Percentiles rank a stretch among this genome's conserved stretches.
These are phyloP conservation scores for Heliothis virescens DNA, from an alignment of 1,140 invertebrate species.

Conservation along the genomic window DNA sequence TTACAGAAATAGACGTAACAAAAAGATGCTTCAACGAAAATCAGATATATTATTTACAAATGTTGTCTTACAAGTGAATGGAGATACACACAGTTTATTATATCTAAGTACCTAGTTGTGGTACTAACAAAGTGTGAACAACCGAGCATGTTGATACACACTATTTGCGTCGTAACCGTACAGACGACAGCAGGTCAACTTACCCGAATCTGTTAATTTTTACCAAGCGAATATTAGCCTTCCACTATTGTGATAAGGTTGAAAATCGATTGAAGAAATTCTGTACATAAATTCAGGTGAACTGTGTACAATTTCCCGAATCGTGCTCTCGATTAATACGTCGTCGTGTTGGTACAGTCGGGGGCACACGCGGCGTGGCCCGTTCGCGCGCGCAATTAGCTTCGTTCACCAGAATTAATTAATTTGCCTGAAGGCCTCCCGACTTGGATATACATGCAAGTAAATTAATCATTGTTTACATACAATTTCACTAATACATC, in stretches of 20 bases:
- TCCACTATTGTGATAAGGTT: too few species aligned
- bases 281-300: conserved; percentile 39
- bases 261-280: too few species aligned
- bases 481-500: conserved; percentile 33
- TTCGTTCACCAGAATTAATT: conserved; percentile 67
- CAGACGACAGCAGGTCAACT: too few species aligned
- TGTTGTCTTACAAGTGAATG: too few species aligned
- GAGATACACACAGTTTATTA: too few species aligned
- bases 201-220: too few species aligned
- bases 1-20: too few species aligned
- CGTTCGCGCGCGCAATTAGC: conserved; percentile 61
- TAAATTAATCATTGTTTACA: conserved; percentile 56
- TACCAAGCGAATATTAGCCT: too few species aligned
- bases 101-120: too few species aligned
- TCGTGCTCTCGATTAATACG: conserved; percentile 47
- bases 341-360: conserved; percentile 30
- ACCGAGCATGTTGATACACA: neutral
- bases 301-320: conserved; percentile 39
- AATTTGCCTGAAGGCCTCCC: conserved; percentile 58
- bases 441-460: conserved; percentile 53
- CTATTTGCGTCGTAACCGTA: neutral
- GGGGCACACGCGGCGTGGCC: conserved; percentile 25
- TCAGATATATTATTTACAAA: too few species aligned
- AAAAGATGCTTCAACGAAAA: too few species aligned
- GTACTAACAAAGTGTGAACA: neutral